Conservation (phyloP, 2,888 invertebrate genomes). For the Euplexia lucipara region DNA sequence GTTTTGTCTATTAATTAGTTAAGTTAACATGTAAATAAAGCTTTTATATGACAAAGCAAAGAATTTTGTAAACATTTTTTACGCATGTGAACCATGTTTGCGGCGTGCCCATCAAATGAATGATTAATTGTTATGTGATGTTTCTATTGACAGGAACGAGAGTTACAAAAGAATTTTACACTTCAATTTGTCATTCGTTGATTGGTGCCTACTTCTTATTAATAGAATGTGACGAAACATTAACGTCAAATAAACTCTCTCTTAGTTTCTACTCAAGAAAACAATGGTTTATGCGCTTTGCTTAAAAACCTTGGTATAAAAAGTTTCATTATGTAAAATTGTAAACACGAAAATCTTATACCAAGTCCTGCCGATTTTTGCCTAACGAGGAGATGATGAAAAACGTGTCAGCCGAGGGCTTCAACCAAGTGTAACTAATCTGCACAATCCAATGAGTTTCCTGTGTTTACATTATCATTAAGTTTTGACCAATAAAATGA, state of each 20-base stretch:
- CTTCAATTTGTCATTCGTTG: constrained; percentile 62
- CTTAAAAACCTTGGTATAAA: constrained; percentile 29
- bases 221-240: constrained; percentile 60
- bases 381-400: not conserved
- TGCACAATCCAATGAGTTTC: not conserved
- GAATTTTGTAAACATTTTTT: constrained; percentile 6
- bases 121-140: constrained; percentile 55
- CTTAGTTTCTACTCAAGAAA: constrained; percentile 64
- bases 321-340: constrained; percentile 3
- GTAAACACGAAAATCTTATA: not conserved
- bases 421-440: not conserved
- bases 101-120: constrained; percentile 39
- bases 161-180: constrained; percentile 55
- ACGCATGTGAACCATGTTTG: constrained; percentile 6
- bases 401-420: too few species aligned
- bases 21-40: constrained; percentile 14
- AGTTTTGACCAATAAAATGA: constrained; percentile 4
- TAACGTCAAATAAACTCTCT: constrained; percentile 65
- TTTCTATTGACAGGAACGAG: constrained; percentile 50
- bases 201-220: constrained; percentile 55
- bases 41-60: constrained; percentile 2
- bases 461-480: constrained; percentile 15
- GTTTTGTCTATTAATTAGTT: constrained; percentile 20
- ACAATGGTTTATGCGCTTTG: constrained; percentile 57
- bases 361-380: not conserved